Evolutionary conservation across 2,113 vertebrate species (phyloP).

Genomic region (Pongo abelii): DNA sequence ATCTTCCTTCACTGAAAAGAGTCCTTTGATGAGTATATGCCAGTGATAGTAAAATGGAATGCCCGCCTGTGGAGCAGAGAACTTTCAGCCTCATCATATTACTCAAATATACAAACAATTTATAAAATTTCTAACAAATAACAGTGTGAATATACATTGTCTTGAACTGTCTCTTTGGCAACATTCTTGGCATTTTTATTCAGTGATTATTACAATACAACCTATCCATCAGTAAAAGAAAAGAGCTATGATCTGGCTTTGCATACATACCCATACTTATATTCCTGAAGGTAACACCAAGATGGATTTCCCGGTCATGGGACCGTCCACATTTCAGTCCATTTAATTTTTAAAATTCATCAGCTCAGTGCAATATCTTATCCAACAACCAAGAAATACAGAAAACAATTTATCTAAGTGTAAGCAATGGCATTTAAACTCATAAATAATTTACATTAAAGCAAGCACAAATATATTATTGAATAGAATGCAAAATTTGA

Average conservation of each 20-base stretch:
- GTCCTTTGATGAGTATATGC: neutral
- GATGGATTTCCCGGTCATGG: neutral
- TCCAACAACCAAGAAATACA: neutral
- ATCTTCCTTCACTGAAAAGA: neutral
- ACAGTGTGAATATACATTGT: neutral
- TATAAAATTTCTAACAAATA: neutral
- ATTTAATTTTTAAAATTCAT: slow-evolving; percentile 40
- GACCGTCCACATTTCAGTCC: neutral
- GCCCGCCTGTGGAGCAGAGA: neutral
- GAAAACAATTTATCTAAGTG: slow-evolving; percentile 17
- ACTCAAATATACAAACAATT: neutral
- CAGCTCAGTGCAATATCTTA: neutral
- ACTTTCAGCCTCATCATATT: neutral
- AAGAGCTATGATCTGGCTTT: neutral
- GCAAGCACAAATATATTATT: neutral
- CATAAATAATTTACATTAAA: slow-evolving; percentile 54
- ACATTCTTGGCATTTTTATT: neutral
- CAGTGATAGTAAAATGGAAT: neutral
- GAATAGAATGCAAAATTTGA: slow-evolving; percentile 40
- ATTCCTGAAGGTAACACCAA: neutral
- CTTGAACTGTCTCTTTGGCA: neutral
- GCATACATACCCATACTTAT: neutral
- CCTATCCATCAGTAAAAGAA: neutral
- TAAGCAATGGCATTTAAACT: slow-evolving; percentile 46
- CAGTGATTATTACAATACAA: neutral